A percentile compares a stretch with the other conserved stretches of the same genome.
Evolutionary conservation across 2,888 invertebrate species (phyloP).

Genomic region (Eumerus sabulonum): DNA sequence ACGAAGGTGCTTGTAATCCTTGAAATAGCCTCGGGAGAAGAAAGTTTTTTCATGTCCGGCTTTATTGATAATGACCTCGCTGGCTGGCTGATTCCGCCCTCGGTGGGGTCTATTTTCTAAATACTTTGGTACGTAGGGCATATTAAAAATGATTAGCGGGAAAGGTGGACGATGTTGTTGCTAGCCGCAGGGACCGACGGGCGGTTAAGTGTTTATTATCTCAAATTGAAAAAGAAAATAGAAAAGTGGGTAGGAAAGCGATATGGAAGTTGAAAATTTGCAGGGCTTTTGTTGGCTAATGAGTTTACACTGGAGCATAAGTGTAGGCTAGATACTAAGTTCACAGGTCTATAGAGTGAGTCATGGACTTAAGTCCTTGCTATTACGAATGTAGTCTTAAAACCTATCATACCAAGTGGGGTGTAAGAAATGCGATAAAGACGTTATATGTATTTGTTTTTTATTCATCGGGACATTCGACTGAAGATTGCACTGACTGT

Average conservation of each 20-base stretch:
- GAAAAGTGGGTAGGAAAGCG: too few species aligned
- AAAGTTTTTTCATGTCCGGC: constrained; percentile 65
- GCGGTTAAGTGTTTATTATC: constrained; percentile 58
- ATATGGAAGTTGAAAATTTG: constrained; percentile 3
- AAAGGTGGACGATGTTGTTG: constrained; percentile 46
- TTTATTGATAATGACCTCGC: constrained; percentile 66
- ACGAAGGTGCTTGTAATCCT: constrained; percentile 67
- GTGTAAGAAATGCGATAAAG: too few species aligned
- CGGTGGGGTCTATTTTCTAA: too few species aligned
- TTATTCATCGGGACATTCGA: too few species aligned
- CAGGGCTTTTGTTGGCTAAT: constrained; percentile 16
- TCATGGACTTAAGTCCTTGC: too few species aligned
- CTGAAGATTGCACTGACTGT: too few species aligned
- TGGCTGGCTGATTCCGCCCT: constrained; percentile 35
- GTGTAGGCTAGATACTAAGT: too few species aligned
- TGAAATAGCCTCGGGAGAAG: constrained; percentile 62
- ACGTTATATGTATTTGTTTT: too few species aligned
- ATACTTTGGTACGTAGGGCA: constrained; percentile 49
- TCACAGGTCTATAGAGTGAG: too few species aligned
- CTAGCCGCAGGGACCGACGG: constrained; percentile 28
- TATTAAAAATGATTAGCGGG: constrained; percentile 56
- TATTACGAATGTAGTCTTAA: too few species aligned
- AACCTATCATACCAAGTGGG: too few species aligned
- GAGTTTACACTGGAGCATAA: too few species aligned
- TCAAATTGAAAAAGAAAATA: constrained; percentile 28